Evolutionary conservation across 1,140 invertebrate genomes (phyloP).

Genomic region (Acromyrmex heyeri): DNA sequence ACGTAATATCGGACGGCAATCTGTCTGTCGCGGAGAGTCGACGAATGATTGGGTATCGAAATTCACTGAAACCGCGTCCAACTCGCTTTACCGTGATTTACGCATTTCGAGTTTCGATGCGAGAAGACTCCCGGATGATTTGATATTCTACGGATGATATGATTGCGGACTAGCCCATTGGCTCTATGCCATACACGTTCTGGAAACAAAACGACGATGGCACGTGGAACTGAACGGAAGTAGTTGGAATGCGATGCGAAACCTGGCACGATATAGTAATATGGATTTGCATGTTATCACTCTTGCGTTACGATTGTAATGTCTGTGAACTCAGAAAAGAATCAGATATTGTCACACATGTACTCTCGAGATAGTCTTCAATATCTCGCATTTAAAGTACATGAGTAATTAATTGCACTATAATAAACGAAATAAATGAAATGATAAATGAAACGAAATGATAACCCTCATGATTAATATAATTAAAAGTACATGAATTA

Average conservation of each 20-base stretch:
- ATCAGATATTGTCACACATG: not conserved
- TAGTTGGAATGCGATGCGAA: constrained; percentile 17
- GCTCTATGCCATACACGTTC: constrained; percentile 11
- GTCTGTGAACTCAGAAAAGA: not conserved
- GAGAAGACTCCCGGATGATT: constrained; percentile 15
- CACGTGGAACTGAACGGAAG: not conserved
- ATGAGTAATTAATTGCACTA: not conserved
- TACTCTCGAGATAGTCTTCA: not conserved
- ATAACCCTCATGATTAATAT: not conserved
- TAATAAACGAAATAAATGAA: no score
- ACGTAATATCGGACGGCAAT: not conserved
- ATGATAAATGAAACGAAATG: not conserved
- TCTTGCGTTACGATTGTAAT: not conserved
- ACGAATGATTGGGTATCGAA: not conserved
- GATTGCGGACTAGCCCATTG: constrained; percentile 6
- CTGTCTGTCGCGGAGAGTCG: not conserved
- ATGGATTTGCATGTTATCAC: constrained; percentile 18
- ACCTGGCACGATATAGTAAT: not conserved
- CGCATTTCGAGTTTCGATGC: not conserved
- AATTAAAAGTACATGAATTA: not conserved
- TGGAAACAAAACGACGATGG: constrained; percentile 21
- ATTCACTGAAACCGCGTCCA: not conserved
- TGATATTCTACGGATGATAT: constrained; percentile 28
- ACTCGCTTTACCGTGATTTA: constrained; percentile 9
- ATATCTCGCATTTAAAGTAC: not conserved